These are phyloP conservation scores for Mnemiopsis leidyi DNA, from an alignment of 37 sponge, comb jelly and placozoan genomes.

Conservation along the genomic window DNA sequence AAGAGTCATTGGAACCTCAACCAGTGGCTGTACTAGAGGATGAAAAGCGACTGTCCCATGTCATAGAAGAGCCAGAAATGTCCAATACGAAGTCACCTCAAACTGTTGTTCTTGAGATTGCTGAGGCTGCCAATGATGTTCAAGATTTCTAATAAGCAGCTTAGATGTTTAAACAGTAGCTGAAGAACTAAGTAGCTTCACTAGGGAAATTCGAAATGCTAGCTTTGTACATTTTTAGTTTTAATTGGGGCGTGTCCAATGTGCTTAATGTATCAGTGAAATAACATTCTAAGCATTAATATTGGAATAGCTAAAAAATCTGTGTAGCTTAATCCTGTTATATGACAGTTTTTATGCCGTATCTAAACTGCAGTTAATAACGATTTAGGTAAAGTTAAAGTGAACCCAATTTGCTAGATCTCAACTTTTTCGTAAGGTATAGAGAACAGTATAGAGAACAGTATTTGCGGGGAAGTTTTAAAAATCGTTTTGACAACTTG, in stretches of 20 bases:
- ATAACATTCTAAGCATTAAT: no score
- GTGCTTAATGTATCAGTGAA: no score
- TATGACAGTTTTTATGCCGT: no score
- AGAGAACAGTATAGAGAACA: no score
- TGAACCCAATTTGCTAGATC: no score
- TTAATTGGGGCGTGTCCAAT: neutral
- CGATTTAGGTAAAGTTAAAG: no score
- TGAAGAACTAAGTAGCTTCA: neutral
- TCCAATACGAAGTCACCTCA: conserved; percentile 25
- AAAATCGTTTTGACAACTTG: no score
- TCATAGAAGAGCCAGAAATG: conserved; percentile 35
- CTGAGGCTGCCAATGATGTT: conserved; percentile 41
- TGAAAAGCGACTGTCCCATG: neutral
- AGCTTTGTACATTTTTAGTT: neutral
- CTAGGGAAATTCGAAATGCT: neutral
- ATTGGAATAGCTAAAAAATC: no score
- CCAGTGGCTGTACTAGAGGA: neutral
- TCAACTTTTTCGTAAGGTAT: no score
- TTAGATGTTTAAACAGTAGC: neutral
- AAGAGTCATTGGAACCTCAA: neutral
- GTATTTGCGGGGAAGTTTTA: no score
- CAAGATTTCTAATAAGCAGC: neutral
- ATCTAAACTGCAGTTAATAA: no score
- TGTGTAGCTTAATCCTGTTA: no score
- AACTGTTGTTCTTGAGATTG: conserved; percentile 60